These are phyloP conservation scores for Autographa gamma DNA, from an alignment of 2,888 invertebrate genomes.

Conservation along the genomic window DNA sequence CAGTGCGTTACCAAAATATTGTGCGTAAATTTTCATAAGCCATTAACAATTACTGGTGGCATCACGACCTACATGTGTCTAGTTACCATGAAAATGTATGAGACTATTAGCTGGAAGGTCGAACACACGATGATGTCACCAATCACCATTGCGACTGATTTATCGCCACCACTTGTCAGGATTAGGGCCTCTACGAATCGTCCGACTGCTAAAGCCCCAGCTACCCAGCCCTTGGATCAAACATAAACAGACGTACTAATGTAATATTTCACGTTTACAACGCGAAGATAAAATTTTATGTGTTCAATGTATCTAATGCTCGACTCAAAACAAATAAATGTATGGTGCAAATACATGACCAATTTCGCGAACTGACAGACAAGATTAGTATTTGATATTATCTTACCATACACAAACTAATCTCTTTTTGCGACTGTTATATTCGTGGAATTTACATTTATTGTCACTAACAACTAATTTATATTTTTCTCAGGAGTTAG, in stretches of 20 bases:
- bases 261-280: constrained; percentile 61
- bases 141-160: constrained; percentile 78
- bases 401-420: neutral
- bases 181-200: constrained; percentile 70
- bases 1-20: constrained; percentile 42
- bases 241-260: constrained; percentile 60
- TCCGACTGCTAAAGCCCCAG: constrained; percentile 4
- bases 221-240: constrained; percentile 46
- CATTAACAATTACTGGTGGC: constrained; percentile 75
- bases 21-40: constrained; percentile 67
- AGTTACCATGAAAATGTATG: constrained; percentile 77
- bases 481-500: constrained; percentile 43
- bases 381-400: constrained; percentile 9
- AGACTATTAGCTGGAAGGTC: constrained; percentile 82
- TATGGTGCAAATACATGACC: constrained; percentile 24
- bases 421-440: neutral
- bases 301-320: constrained; percentile 31
- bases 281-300: constrained; percentile 61
- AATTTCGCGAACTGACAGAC: constrained; percentile 15
- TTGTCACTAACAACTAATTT: constrained; percentile 32
- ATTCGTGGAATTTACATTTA: constrained; percentile 23
- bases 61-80: constrained; percentile 71
- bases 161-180: constrained; percentile 79
- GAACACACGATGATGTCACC: constrained; percentile 84
- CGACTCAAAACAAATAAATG: constrained; percentile 50